Base-by-base conservation (phyloP, 2,113 vertebrate genomes). In the Bubo scandiacus region DNA sequence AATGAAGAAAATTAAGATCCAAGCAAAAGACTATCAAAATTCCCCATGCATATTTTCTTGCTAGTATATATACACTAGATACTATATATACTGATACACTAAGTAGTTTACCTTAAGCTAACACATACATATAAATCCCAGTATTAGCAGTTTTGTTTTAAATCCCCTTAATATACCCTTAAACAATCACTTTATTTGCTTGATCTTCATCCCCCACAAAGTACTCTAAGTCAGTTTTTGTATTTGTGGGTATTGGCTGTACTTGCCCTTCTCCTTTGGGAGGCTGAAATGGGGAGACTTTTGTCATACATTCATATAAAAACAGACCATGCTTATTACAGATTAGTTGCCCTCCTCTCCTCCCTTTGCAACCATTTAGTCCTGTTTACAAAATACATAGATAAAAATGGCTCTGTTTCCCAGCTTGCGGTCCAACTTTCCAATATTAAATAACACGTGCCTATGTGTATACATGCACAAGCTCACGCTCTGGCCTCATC, bases 361-460 rank as follows among this genome's bases (percentile, higher is more conserved):
- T 38, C 30, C 19, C 38, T 85, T 7, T 58, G 34, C 49, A 73
- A 32, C 38, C 78, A 3, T 59, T 43, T 26, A 30, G 52, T 20
- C 27, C 62, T 38, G 22, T 22, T 67, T 62, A 38, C 57, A 38
- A 45, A 65, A 45, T 11, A n/a, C 57, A 27, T 3, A 59, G 82
- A 63, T 63, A 47, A 47, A 82, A 79, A 11, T 0, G 9, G 67
- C 20, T 70, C 36, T 7, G 12, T 47, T 72, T 51, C n/a, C 57
- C 84, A 63, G 55, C 68, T 51, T 11, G 5, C 30, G 51, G 71
- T 34, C 54, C 67, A 29, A 0, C 59, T 94, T 73, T 3, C 77
- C 91, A 7, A 0, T 1, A 0, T 14, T 18, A 34, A 79, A 18
- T 15, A 40, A 12, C 55, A n/a, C 1, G 12, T 55, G 82, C 80